These are phyloP conservation scores for Dipodomys ordii DNA, from an alignment of 2,113 vertebrate species.

Conservation along the genomic window DNA sequence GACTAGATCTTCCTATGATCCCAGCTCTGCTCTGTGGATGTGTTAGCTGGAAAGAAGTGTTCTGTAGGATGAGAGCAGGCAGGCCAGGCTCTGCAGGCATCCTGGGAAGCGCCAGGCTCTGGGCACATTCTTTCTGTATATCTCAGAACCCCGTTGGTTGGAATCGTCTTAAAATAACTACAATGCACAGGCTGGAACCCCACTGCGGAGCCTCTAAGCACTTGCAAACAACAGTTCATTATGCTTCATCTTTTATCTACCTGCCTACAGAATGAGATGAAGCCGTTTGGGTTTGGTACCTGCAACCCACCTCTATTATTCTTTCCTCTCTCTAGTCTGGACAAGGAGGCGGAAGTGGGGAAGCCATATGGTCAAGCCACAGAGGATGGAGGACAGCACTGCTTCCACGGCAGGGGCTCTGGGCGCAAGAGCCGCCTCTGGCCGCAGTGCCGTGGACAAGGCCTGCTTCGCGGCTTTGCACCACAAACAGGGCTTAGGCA, in stretches of 20 bases:
- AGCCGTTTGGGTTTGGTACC: background rate
- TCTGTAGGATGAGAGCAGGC: background rate
- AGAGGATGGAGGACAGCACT: rapidly evolving
- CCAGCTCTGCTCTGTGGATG: background rate
- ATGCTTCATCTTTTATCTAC: background rate
- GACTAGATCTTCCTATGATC: rapidly evolving
- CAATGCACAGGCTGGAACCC: background rate
- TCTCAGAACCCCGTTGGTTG: background rate
- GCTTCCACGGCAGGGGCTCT: rapidly evolving
- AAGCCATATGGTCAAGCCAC: rapidly evolving
- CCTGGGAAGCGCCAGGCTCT: background rate
- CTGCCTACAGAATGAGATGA: background rate
- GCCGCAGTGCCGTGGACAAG: background rate
- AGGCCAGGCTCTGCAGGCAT: background rate
- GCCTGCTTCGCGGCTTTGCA: rapidly evolving
- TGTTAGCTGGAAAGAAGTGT: background rate
- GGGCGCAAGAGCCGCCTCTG: background rate
- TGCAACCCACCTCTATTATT: rapidly evolving
- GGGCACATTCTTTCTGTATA: background rate
- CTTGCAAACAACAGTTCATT: background rate
- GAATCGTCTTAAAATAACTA: conserved; percentile 14
- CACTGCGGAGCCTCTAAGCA: background rate
- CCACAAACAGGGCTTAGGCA: rapidly evolving
- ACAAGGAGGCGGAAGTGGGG: background rate
- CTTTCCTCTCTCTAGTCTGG: no score